These are phyloP conservation scores for Rhagonycha fulva DNA, from an alignment of 2,888 invertebrate species.

Conservation along the genomic window DNA sequence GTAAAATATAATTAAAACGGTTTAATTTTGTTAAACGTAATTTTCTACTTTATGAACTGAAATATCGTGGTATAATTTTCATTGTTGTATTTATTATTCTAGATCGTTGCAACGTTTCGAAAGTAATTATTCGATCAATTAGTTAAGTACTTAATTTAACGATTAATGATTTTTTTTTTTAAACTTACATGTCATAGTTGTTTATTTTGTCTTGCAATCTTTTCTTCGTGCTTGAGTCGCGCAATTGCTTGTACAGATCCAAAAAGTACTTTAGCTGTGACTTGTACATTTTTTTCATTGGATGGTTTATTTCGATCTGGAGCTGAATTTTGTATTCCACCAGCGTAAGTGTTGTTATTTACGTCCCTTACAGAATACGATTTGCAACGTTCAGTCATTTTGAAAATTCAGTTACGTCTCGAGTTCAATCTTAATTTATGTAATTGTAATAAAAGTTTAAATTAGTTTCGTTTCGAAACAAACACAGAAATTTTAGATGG, in stretches of 20 bases:
- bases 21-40: not conserved
- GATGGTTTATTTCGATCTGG: slow-evolving; percentile 39
- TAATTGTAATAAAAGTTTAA: not conserved
- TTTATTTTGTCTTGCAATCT: slow-evolving; percentile 66
- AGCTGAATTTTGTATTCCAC: slow-evolving; percentile 40
- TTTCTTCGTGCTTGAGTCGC: slow-evolving; percentile 73
- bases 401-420: not conserved
- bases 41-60: not conserved
- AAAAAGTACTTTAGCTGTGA: slow-evolving; percentile 75
- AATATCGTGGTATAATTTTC: not conserved
- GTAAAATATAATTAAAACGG: not conserved
- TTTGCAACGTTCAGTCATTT: slow-evolving; percentile 64
- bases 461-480: not conserved
- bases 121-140: not conserved
- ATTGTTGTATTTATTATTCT: not conserved
- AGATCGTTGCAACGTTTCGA: not conserved
- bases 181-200: slow-evolving; percentile 51
- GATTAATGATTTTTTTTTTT: not conserved
- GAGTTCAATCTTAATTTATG: not conserved
- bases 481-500: not conserved
- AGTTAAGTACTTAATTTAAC: not conserved
- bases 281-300: slow-evolving; percentile 55
- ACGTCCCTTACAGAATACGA: slow-evolving; percentile 59
- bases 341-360: slow-evolving; percentile 64
- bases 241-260: slow-evolving; percentile 75